Base-by-base conservation (phyloP, 2,797 vertebrate species). In the Synaphobranchus kaupii region DNA sequence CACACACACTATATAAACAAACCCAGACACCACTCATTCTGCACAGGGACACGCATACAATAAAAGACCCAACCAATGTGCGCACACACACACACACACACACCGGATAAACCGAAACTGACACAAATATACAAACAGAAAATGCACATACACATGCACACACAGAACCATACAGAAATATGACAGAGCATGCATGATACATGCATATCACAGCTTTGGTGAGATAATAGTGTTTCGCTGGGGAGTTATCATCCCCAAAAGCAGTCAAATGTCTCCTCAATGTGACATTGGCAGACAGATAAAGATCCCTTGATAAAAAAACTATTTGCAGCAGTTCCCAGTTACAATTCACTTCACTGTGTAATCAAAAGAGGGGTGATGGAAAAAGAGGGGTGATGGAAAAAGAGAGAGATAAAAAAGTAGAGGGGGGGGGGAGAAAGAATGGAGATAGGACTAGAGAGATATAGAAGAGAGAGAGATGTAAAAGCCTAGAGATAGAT, bases 401-500 rank as follows among this genome's bases (percentile, higher is more conserved):
- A n/a, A n/a, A 84, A 89, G 88, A 91, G 89, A 91, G 90, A 92
- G 20, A 34, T 9, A 68, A 39, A 84, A 52, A 60, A 66, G 68
- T 83, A 92, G 20, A 17, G 20, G 86, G 68, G 83, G 88, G 52
- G 48, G 76, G 89, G 89, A 88, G 78, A 86, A 93, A 92, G 90
- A 39, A 39, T 39, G 39, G 39, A 39, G 39, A 39, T 39, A 39
- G 39, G 39, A 2, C 39, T 39, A 39, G 93, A 88, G 91, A 90
- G 83, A 90, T 90, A 89, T 44, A 1, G 31, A 90, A 91, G n/a
- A n/a, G n/a, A 91, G 91, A 93, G 86, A 89, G 89, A 89, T 20
- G 60, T 66, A 91, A 90, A 92, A 91, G 91, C 92, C 78, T 48
- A 48, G 0, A 22, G 17, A 34, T 31, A 25, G 80, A 83, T 71